These are phyloP conservation scores for Riptortus pedestris DNA, from an alignment of 1,140 invertebrate species.

Conservation along the genomic window DNA sequence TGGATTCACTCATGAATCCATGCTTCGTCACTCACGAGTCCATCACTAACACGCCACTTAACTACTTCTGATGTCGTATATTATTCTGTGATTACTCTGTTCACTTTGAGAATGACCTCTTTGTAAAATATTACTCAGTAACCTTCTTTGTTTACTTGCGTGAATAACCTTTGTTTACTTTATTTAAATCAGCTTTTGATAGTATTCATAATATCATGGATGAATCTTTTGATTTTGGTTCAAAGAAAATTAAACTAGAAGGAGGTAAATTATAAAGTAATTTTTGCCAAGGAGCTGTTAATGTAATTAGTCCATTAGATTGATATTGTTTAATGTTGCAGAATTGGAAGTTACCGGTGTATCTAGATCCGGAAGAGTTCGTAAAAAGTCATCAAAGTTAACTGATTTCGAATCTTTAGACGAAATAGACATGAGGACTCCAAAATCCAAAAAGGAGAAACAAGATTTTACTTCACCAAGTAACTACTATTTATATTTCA, in stretches of 20 bases:
- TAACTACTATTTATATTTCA: background rate
- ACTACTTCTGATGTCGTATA: too few species aligned
- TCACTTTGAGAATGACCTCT: too few species aligned
- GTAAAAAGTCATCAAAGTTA: conserved; percentile 89
- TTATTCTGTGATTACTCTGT: too few species aligned
- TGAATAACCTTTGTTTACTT: too few species aligned
- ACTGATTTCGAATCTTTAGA: conserved; percentile 86
- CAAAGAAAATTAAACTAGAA: conserved; percentile 5
- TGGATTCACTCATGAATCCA: too few species aligned
- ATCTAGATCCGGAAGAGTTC: conserved; percentile 73
- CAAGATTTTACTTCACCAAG: conserved; percentile 9
- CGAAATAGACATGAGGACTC: conserved; percentile 46
- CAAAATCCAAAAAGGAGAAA: conserved; percentile 29
- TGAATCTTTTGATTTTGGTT: conserved; percentile 4
- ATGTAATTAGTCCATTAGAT: conserved; percentile 15
- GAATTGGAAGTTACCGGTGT: conserved; percentile 74
- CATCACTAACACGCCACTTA: too few species aligned
- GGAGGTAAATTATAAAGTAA: background rate
- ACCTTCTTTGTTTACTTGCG: too few species aligned
- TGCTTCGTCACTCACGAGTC: too few species aligned
- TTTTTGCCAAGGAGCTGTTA: background rate
- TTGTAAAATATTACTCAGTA: too few species aligned
- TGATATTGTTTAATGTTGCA: conserved; percentile 33
- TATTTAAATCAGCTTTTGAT: too few species aligned
- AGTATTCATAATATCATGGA: too few species aligned